Evolutionary conservation across 2,113 vertebrate genomes (phyloP).

Genomic region (Gambusia holbrooki): DNA sequence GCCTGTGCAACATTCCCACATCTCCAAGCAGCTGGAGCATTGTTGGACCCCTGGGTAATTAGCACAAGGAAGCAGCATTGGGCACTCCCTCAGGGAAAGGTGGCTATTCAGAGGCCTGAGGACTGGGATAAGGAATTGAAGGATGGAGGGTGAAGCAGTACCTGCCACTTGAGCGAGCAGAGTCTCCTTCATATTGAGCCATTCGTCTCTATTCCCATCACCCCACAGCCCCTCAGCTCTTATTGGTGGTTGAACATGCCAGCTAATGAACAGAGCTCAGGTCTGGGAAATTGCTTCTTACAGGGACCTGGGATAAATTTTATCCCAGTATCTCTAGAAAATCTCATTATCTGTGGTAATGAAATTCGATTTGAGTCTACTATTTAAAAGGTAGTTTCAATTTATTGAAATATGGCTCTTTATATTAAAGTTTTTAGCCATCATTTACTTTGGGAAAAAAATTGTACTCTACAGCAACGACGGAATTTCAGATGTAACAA

Average conservation of each 20-base stretch:
- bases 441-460: not conserved
- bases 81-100: conserved; percentile 64
- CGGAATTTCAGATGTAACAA: too few relatives aligned
- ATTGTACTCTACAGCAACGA: too few relatives aligned
- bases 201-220: conserved; percentile 58
- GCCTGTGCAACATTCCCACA: conserved; percentile 53
- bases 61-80: conserved; percentile 68
- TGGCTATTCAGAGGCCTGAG: conserved; percentile 47
- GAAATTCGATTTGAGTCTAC: conserved; percentile 30
- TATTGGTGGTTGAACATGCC: conserved; percentile 35
- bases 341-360: conserved; percentile 41
- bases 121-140: conserved; percentile 15
- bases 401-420: conserved; percentile 1
- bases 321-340: conserved; percentile 21
- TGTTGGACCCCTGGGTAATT: conserved; percentile 77
- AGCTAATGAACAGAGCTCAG: conserved; percentile 61
- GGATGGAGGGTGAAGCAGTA: conserved; percentile 35
- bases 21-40: conserved; percentile 78
- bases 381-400: conserved; percentile 18
- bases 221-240: conserved; percentile 35
- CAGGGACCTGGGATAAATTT: conserved; percentile 10
- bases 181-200: conserved; percentile 32
- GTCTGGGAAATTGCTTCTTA: conserved; percentile 56
- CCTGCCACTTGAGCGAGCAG: conserved; percentile 48
- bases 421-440: not conserved